Evolutionary conservation across 1,140 invertebrate genomes (phyloP), one percentile per base, ranked within the genome.

Genomic region (Xylocopa sonorina): DNA sequence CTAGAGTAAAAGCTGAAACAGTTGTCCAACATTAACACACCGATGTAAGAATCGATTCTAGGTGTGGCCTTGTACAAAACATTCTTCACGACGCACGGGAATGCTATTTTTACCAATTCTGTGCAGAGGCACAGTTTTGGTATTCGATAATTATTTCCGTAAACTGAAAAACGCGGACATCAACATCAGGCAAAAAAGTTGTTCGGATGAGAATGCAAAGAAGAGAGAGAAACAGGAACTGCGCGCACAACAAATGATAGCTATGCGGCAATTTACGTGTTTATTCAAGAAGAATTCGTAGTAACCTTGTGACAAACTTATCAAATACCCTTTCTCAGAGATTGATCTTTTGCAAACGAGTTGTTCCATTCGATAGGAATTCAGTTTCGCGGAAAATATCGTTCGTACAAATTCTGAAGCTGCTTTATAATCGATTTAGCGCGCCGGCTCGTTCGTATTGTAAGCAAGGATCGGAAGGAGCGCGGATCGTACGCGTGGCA

Each of bases 1-100:
- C 0, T 16, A 29, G 38, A 68, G 68, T 63, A 78, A 78, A 73
- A 78, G 57, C 7, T 64, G 16, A 48, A 55, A 51, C 38, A 21
- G 18, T 69, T 16, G 29, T 18, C 21, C n/a, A 21, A 4, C 18
- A 27, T 38, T 27, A 53, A 51, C 34, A 3, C 18, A 24, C 0
- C 41, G 48, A 41, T 43, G 60, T n/a, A 53, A 62, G 32, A 43
- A 43, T 0, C 21, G 55, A 38, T 29, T 63, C 21, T 51, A 72
- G 58, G 57, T 21, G 68, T 72, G 68, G 48, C 66, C 7, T 51
- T 2, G 24, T 29, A n/a, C 12, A 6, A 50, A 48, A 67, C 43
- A 60, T 41, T 68, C 63, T 38, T n/a, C 5, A 2, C 29, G 18
- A 66, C 24, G 12, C 24, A 46, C 27, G 3, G 1, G 16, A 32